Conservation (phyloP, 2,888 invertebrate genomes). For the Tachina grossa region DNA sequence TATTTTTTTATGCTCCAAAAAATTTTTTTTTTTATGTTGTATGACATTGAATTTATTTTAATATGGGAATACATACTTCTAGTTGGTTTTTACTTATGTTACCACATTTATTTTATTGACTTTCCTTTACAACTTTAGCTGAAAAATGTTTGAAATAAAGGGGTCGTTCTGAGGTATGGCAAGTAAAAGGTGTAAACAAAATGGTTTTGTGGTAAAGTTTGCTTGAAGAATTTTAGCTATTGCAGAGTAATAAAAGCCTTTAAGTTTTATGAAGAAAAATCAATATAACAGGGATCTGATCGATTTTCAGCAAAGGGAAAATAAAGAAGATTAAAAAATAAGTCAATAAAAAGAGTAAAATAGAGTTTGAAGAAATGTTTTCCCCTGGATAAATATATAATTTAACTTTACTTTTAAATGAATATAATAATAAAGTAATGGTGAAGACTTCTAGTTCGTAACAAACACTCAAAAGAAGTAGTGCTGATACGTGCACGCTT, state of each 20-base stretch:
- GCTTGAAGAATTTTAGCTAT: background rate
- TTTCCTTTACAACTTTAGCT: constrained; percentile 23
- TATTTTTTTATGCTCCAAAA: constrained; percentile 5
- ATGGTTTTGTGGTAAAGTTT: constrained; percentile 43
- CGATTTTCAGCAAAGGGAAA: constrained; percentile 15
- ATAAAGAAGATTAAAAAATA: background rate
- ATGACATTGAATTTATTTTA: constrained; percentile 2
- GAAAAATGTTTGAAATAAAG: background rate
- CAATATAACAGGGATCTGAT: constrained; percentile 17
- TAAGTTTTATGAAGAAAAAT: constrained; percentile 26
- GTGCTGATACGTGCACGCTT: too few relatives aligned
- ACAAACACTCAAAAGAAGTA: too few relatives aligned
- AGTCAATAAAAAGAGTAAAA: constrained; percentile 1
- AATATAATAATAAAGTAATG: too few relatives aligned
- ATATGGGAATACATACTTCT: background rate
- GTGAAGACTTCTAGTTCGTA: too few relatives aligned
- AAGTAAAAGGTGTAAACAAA: constrained; percentile 35
- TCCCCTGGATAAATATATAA: too few relatives aligned
- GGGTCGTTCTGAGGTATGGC: background rate
- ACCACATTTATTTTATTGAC: constrained; percentile 68
- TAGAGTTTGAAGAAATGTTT: too few relatives aligned
- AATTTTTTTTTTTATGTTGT: too few relatives aligned
- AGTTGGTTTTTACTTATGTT: constrained; percentile 66
- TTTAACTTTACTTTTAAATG: too few relatives aligned
- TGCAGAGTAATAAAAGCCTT: background rate